Evolutionary conservation across 2,797 vertebrate species (phyloP), one percentile per base, ranked within the genome.

Genomic region (Cygnus olor): DNA sequence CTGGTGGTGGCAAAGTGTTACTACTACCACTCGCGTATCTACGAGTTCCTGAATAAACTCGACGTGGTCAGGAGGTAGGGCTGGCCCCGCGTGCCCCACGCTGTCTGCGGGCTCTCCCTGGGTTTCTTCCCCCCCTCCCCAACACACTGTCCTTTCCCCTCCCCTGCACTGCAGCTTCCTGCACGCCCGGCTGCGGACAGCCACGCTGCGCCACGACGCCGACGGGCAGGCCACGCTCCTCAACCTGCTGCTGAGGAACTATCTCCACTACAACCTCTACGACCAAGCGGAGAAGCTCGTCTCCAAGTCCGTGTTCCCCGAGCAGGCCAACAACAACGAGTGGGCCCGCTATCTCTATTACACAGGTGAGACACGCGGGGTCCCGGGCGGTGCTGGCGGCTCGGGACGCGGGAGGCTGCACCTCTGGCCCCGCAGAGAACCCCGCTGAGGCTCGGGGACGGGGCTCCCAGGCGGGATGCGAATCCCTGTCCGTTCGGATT

Each of bases 291-390:
- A 99, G 97, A 99, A 99, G 38, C 98, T 99, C 11, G 99, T 99
- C 85, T 99, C 99, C 95, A 99, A 99, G 74, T 99, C 99, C 0
- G 98, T 99, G 91, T 99, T 99, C 80, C 99, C 99, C 0, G 99
- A 99, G 94, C 99, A 99, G 68, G 99, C 99, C 97, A 99, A 99
- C 97, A 99, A 99, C 98, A 99, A 99, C 4, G 99, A 99, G 98
- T 99, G 99, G 99, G 99, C 99, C 69, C 97, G 99, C 25, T 99
- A 99, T 96, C 99, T 99, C 68, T 99, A 99, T 96, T 99, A 99
- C 96, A 99, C 99, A 88, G 99, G 99, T 99, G 91, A 98, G 98
- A 54, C 4, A 7, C 53, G 3, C 10, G 40, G 63, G 16, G 24
- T n/a, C 49, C 68, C 0, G 6, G 12, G 1, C 1, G 4, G 28